A percentile compares a stretch with the other conserved stretches of the same genome.
These are phyloP conservation scores for Drosophila asahinai DNA, from an alignment of 1,140 invertebrate genomes.

Conservation along the genomic window DNA sequence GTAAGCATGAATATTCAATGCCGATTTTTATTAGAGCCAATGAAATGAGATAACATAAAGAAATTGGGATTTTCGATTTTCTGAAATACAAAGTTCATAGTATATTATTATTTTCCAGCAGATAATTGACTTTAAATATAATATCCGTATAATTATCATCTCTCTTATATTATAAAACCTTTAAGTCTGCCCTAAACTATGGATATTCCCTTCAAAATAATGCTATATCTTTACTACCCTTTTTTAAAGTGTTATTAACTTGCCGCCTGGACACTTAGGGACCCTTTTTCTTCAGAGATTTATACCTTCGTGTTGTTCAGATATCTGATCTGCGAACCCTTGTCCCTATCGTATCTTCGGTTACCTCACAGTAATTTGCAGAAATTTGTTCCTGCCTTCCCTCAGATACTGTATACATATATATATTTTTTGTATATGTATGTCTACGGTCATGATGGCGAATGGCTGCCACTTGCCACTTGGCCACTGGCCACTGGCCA, in stretches of 20 bases:
- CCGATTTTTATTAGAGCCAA: slow-evolving; percentile 17
- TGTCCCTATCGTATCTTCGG: slow-evolving; percentile 28
- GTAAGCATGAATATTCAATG: slow-evolving; percentile 27
- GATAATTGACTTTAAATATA: background rate
- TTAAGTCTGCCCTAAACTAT: background rate
- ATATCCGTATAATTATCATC: background rate
- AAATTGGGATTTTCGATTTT: background rate
- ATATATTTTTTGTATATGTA: background rate
- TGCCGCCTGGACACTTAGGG: background rate
- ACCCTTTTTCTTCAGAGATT: slow-evolving; percentile 10
- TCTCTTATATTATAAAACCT: background rate
- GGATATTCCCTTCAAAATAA: background rate
- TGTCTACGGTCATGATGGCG: slow-evolving; percentile 13
- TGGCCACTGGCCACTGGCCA: slow-evolving; percentile 8
- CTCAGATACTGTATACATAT: background rate
- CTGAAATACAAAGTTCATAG: too few relatives aligned
- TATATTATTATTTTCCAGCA: background rate
- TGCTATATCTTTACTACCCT: background rate
- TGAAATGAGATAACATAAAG: background rate
- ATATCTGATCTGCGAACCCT: slow-evolving; percentile 33
- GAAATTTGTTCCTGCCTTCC: slow-evolving; percentile 29
- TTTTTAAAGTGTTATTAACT: slow-evolving; percentile 17
- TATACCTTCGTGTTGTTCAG: slow-evolving; percentile 23
- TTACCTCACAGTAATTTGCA: slow-evolving; percentile 40
- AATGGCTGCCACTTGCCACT: slow-evolving; percentile 35